A percentile compares a stretch with the other conserved stretches of the same genome.
Conservation (phyloP, 2,888 invertebrate species). For the Apamea monoglypha region DNA sequence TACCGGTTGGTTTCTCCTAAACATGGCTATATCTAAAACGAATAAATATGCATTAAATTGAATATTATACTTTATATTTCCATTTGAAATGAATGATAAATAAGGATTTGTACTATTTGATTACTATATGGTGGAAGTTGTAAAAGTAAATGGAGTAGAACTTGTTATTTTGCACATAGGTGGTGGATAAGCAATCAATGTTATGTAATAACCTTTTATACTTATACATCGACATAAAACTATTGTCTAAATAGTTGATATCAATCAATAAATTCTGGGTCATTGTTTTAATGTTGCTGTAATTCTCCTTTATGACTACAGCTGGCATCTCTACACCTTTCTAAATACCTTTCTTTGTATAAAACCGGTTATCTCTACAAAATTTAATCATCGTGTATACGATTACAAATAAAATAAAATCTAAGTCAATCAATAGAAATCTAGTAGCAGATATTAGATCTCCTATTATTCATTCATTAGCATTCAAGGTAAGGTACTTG, state of each 20-base stretch:
- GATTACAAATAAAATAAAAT: not conserved
- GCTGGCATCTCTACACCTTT: not conserved
- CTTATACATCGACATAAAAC: not conserved
- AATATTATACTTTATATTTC: conserved; percentile 41
- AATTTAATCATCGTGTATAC: not conserved
- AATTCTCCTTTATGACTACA: not conserved
- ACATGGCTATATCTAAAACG: conserved; percentile 44
- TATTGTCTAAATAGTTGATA: not conserved
- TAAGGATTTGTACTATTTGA: conserved; percentile 11
- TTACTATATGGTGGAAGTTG: not conserved
- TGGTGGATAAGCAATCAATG: conserved; percentile 1
- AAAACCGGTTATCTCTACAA: not conserved
- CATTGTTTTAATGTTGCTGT: not conserved
- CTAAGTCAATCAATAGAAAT: not conserved
- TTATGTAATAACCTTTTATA: not conserved
- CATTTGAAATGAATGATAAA: conserved; percentile 11
- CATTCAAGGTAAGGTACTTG: not conserved
- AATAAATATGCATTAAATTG: conserved; percentile 47
- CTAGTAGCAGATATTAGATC: not conserved
- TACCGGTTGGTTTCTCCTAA: conserved; percentile 48
- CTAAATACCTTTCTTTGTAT: conserved; percentile 13
- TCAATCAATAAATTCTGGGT: not conserved
- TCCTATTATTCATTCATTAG: not conserved
- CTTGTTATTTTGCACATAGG: conserved; percentile 1
- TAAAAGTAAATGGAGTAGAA: not conserved